Evolutionary conservation across 2,797 vertebrate species (phyloP).

Genomic region (Parotocinclus haroldoi): DNA sequence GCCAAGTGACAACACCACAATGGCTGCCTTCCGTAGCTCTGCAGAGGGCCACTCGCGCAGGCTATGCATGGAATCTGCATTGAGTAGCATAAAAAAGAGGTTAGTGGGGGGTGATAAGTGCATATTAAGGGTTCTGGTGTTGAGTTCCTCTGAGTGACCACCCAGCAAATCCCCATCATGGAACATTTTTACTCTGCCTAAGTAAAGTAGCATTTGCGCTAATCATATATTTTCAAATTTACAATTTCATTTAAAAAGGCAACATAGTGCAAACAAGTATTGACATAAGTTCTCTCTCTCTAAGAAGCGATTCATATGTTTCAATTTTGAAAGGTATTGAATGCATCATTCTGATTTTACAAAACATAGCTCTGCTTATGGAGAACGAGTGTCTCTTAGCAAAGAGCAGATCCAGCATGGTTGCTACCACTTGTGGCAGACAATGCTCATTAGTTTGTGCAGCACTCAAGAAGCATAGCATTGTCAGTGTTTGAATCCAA

Average conservation of each 20-base stretch:
- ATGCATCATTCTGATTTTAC: not conserved
- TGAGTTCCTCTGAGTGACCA: slow-evolving; percentile 66
- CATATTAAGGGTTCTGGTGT: slow-evolving; percentile 69
- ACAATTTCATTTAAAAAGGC: too few species aligned
- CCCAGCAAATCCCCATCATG: slow-evolving; percentile 62
- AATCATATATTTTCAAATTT: slow-evolving; percentile 21
- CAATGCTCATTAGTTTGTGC: slow-evolving; percentile 9
- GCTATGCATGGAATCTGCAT: slow-evolving; percentile 77
- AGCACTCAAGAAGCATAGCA: slow-evolving; percentile 3
- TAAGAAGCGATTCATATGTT: too few species aligned
- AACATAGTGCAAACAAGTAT: too few species aligned
- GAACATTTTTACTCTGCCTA: slow-evolving; percentile 21
- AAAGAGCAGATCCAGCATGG: slow-evolving; percentile 10
- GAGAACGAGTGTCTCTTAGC: not conserved
- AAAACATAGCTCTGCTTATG: slow-evolving; percentile 6
- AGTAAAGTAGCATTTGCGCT: slow-evolving; percentile 49
- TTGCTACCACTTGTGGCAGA: slow-evolving; percentile 11
- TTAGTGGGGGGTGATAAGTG: slow-evolving; percentile 61
- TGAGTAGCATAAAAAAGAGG: slow-evolving; percentile 66
- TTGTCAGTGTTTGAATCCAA: slow-evolving; percentile 4
- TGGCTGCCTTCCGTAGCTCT: slow-evolving; percentile 63
- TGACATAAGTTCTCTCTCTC: too few species aligned
- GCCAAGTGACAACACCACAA: slow-evolving; percentile 75
- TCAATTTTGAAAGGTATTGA: too few species aligned
- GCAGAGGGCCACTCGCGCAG: slow-evolving; percentile 60